Conservation (phyloP, 2,113 vertebrate genomes). For the Paedocypris sp. region DNA sequence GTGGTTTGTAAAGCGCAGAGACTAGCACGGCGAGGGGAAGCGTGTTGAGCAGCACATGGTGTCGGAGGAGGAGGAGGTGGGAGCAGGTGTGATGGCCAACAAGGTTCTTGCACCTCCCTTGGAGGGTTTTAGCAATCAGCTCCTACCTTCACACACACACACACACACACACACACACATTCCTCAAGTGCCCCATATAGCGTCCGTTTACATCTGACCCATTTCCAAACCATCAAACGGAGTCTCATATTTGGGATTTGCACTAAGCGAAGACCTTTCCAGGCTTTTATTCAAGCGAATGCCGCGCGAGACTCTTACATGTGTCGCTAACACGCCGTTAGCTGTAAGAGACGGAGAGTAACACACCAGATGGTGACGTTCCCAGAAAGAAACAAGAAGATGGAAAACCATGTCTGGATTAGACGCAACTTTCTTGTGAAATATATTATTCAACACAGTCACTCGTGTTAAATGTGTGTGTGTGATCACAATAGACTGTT, state of each 20-base stretch:
- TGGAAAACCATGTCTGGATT: background rate
- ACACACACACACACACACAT: constrained; percentile 7
- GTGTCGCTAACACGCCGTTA: background rate
- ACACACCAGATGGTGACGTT: constrained; percentile 17
- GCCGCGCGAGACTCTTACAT: background rate
- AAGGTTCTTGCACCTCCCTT: constrained; percentile 14
- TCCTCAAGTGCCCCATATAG: too few species aligned
- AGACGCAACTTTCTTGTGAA: background rate
- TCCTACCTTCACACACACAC: background rate
- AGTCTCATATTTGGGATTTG: background rate
- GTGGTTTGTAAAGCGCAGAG: too few species aligned
- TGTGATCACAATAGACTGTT: too few species aligned
- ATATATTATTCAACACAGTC: too few species aligned
- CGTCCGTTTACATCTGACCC: background rate
- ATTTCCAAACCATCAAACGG: background rate
- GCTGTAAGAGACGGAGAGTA: constrained; percentile 11
- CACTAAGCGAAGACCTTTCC: constrained; percentile 5
- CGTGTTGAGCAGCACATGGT: constrained; percentile 1
- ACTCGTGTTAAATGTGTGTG: too few species aligned
- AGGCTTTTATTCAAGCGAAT: background rate
- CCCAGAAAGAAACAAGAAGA: constrained; percentile 14
- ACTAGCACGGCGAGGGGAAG: constrained; percentile 13
- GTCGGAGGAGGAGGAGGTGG: background rate
- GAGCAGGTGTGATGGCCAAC: constrained; percentile 7
- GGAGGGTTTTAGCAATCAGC: constrained; percentile 25